These are phyloP conservation scores for Dromaius novaehollandiae DNA, from an alignment of 2,113 vertebrate species.

Conservation along the genomic window DNA sequence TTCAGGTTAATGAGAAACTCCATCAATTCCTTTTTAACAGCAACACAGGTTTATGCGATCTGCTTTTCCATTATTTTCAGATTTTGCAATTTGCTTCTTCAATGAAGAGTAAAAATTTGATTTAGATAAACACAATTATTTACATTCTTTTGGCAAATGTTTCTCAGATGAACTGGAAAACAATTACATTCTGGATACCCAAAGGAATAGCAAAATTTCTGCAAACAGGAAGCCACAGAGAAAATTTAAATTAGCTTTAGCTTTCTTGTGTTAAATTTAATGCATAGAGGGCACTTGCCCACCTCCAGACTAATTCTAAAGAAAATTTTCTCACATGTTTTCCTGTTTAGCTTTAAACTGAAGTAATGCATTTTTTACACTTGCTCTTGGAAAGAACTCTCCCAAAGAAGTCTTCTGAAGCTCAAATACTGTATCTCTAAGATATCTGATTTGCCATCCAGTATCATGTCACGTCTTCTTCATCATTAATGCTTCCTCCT, in stretches of 20 bases:
- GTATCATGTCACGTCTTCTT: background rate
- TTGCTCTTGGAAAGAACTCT: background rate
- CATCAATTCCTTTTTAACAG: background rate
- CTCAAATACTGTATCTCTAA: background rate
- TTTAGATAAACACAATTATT: conserved; percentile 57
- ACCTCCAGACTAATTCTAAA: background rate
- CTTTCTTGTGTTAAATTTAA: background rate
- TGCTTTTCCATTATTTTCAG: background rate
- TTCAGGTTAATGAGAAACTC: background rate
- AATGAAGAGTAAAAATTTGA: conserved; percentile 56
- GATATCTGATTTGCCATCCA: background rate
- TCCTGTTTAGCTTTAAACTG: background rate
- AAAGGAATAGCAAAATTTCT: conserved; percentile 7
- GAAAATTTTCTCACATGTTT: background rate
- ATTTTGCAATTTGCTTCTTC: conserved; percentile 47
- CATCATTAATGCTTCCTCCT: background rate
- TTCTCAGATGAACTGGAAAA: conserved; percentile 36
- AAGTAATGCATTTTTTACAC: background rate
- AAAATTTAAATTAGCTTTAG: conserved; percentile 19
- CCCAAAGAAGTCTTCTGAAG: background rate
- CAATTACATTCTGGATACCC: background rate
- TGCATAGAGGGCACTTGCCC: background rate
- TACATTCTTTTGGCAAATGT: conserved; percentile 20
- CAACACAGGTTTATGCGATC: background rate
- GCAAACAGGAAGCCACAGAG: background rate